A percentile compares a stretch with the other conserved stretches of the same genome.
These are phyloP conservation scores for Chrysotoxum bicinctum DNA, from an alignment of 2,888 invertebrate genomes.

Conservation along the genomic window DNA sequence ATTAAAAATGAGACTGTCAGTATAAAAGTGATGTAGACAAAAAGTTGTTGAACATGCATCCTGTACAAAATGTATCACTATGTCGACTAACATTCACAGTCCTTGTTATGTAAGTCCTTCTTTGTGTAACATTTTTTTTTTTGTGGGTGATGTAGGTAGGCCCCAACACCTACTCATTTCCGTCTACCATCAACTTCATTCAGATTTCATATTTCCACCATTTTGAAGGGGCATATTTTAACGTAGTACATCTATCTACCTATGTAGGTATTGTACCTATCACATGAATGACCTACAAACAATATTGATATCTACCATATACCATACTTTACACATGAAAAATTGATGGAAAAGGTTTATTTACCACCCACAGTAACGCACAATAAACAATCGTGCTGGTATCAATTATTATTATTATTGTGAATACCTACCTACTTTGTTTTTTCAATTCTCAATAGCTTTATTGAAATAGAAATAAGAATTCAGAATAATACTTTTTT, in stretches of 20 bases:
- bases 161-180: not conserved
- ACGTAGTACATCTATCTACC: not conserved
- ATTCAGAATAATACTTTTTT: not conserved
- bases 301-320: not conserved
- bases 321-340: not conserved
- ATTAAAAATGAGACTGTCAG: too few relatives aligned
- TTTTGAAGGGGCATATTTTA: not conserved
- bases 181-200: not conserved
- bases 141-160: not conserved
- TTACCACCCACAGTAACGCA: not conserved
- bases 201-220: not conserved
- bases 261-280: not conserved
- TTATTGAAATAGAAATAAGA: not conserved
- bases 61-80: too few relatives aligned
- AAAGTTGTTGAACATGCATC: too few relatives aligned
- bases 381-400: not conserved
- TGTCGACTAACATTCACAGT: too few relatives aligned
- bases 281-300: slow-evolving; percentile 3
- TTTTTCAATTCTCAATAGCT: not conserved
- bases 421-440: not conserved
- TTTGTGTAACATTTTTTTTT: too few relatives aligned
- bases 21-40: too few relatives aligned
- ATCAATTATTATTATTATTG: slow-evolving; percentile 3
- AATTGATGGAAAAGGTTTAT: not conserved
- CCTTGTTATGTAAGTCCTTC: too few relatives aligned